Percentiles rank a stretch among this genome's conserved stretches.
Conservation (phyloP, 2,888 invertebrate species). For the Chymomyza caudatula region DNA sequence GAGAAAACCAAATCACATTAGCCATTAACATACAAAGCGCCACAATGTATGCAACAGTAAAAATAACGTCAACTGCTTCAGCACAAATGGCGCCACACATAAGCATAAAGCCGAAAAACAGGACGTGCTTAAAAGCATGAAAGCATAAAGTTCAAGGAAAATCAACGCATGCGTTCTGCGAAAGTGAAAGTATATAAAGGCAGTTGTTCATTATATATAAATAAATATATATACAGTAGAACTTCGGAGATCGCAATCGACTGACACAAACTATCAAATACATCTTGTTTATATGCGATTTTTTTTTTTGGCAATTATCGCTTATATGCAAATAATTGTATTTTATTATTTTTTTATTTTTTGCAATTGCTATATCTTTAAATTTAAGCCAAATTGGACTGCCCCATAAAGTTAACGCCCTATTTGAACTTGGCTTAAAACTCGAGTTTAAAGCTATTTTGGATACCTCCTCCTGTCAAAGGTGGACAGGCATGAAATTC, state of each 20-base stretch:
- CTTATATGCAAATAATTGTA: background rate
- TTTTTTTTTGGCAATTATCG: background rate
- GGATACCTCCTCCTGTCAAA: too few relatives aligned
- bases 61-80: background rate
- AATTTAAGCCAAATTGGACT: background rate
- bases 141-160: background rate
- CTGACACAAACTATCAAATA: too few relatives aligned
- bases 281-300: background rate
- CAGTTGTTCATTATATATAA: background rate
- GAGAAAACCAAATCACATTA: background rate
- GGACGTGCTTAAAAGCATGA: background rate
- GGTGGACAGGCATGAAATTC: too few relatives aligned
- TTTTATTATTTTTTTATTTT: background rate
- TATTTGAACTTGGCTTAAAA: too few relatives aligned
- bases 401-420: too few relatives aligned
- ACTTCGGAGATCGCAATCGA: background rate
- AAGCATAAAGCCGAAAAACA: background rate
- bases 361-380: background rate
- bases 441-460: too few relatives aligned
- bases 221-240: background rate
- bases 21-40: background rate
- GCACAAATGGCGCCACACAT: slow-evolving; percentile 20
- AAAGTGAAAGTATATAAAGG: slow-evolving; percentile 55
- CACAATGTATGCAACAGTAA: slow-evolving; percentile 29
- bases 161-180: slow-evolving; percentile 50